Evolutionary conservation across 2,888 invertebrate species (phyloP).

Genomic region (Lycaena phlaeas): DNA sequence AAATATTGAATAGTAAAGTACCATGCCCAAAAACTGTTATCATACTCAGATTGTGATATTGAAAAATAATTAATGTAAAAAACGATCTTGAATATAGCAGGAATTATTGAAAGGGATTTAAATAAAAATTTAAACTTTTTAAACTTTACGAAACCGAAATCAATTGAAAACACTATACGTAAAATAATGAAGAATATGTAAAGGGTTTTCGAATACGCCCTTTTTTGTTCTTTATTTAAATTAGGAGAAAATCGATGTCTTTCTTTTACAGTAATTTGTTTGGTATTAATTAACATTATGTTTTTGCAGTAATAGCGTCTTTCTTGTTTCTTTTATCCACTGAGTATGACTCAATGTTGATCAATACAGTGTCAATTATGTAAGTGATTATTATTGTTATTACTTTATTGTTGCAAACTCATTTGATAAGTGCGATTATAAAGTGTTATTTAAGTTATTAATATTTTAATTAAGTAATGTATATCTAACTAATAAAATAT

Average conservation of each 20-base stretch:
- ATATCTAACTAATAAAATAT: no score
- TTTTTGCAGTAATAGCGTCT: no score
- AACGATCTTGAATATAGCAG: background rate
- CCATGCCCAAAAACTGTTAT: background rate
- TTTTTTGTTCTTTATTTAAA: background rate
- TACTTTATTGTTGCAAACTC: no score
- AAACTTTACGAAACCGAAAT: background rate
- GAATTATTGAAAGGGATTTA: background rate
- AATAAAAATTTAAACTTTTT: background rate
- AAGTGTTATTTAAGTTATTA: no score
- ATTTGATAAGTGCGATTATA: no score
- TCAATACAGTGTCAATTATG: no score
- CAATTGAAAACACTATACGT: background rate
- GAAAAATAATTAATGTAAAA: background rate
- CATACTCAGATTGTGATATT: background rate
- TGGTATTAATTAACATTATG: no score
- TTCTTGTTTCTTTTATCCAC: no score
- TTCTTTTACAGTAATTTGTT: background rate
- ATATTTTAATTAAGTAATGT: no score
- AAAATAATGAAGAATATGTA: background rate
- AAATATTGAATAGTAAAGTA: background rate
- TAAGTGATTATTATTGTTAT: no score
- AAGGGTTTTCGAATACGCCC: background rate
- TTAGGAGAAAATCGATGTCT: background rate
- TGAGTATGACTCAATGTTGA: no score